Evolutionary conservation across 2,888 invertebrate genomes (phyloP).

Genomic region (Cyclophora punctaria): DNA sequence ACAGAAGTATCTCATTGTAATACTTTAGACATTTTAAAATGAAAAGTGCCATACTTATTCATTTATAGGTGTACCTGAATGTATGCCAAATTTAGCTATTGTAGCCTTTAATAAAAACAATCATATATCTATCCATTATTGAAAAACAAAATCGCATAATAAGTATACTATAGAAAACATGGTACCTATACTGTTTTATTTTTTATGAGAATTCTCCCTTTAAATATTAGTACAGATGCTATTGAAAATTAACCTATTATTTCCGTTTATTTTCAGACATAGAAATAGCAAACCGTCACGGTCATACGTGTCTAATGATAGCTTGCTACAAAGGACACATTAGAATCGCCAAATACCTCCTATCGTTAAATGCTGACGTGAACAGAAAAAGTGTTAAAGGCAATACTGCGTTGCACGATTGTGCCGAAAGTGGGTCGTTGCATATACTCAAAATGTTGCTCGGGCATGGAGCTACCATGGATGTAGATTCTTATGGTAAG

Average conservation of each 20-base stretch:
- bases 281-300: slow-evolving; percentile 95
- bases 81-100: no score
- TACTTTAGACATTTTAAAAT: no score
- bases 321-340: slow-evolving; percentile 97
- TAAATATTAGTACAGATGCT: no score
- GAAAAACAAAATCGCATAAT: no score
- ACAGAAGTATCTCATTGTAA: no score
- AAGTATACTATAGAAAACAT: no score
- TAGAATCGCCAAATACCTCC: slow-evolving; percentile 90
- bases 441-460: slow-evolving; percentile 93
- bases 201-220: no score
- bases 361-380: slow-evolving; percentile 90
- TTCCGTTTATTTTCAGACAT: slow-evolving; percentile 78
- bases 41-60: no score
- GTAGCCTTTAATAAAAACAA: no score
- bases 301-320: slow-evolving; percentile 98
- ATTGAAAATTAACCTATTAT: not conserved
- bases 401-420: slow-evolving; percentile 98
- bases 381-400: slow-evolving; percentile 94
- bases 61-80: no score
- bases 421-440: slow-evolving; percentile 95
- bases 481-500: slow-evolving; percentile 92
- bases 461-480: slow-evolving; percentile 91
- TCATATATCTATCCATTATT: no score
- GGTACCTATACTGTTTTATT: no score